Conservation (phyloP, 2,888 invertebrate species). For the Lissocephala sabroskyi region DNA sequence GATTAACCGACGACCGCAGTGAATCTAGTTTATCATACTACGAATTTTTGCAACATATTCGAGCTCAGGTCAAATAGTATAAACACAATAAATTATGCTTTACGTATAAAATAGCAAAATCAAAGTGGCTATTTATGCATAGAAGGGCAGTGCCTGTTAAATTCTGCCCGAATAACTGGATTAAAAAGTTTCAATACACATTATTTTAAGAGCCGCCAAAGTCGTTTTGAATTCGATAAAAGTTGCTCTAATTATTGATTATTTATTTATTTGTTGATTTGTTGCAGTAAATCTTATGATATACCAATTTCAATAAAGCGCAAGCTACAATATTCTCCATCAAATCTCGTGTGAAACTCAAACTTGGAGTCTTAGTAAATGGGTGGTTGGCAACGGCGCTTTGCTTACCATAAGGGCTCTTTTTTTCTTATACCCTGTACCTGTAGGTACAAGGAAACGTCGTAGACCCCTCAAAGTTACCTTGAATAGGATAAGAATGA, state of each 20-base stretch:
- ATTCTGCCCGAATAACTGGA: background rate
- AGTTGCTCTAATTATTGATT: constrained; percentile 41
- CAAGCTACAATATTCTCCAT: constrained; percentile 34
- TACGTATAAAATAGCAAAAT: background rate
- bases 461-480: no score
- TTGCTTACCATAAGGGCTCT: background rate
- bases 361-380: background rate
- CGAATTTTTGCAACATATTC: constrained; percentile 97
- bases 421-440: background rate
- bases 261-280: constrained; percentile 59
- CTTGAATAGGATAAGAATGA: no score
- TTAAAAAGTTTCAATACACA: background rate
- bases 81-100: constrained; percentile 52
- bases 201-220: background rate
- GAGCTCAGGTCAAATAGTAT: constrained; percentile 88
- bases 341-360: background rate
- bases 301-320: constrained; percentile 23
- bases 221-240: background rate
- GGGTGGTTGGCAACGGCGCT: background rate
- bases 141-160: background rate
- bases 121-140: background rate
- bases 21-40: constrained; percentile 96
- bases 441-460: no score
- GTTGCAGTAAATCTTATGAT: constrained; percentile 41
- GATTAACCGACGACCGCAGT: constrained; percentile 93